phyloP scores from a whole-genome alignment of 2,113 vertebrate species.

The Chitala chitala region DNA sequence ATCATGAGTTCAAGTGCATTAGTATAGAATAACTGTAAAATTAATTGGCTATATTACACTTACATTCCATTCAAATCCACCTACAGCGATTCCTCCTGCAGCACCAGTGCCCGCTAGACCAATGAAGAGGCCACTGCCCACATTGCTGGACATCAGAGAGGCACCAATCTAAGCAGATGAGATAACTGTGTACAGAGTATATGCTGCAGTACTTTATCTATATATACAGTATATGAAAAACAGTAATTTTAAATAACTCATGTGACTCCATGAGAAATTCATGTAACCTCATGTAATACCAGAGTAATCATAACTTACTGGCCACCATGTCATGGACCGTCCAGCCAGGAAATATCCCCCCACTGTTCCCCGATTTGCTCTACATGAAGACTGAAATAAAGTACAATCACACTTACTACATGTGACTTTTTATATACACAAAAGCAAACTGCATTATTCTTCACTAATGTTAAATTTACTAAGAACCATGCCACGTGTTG shows the following conservation, averaged over 20 bases:
- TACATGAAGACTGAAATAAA: constrained; percentile 70
- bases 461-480: no score
- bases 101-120: constrained; percentile 88
- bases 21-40: not conserved
- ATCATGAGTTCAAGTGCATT: not conserved
- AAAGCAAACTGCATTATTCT: not conserved
- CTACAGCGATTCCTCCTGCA: constrained; percentile 84
- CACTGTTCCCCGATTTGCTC: constrained; percentile 72
- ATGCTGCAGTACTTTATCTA: not conserved
- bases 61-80: constrained; percentile 92
- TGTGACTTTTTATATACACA: no score
- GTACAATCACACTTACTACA: not conserved
- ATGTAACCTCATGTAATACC: not conserved
- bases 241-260: not conserved
- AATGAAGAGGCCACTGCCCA: constrained; percentile 87
- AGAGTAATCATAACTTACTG: constrained; percentile 69
- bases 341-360: constrained; percentile 91
- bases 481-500: no score
- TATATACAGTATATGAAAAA: not conserved
- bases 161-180: constrained; percentile 77
- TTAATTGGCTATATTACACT: constrained; percentile 34
- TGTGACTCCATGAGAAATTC: no score
- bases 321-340: constrained; percentile 89
- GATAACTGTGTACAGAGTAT: constrained; percentile 6
- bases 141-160: constrained; percentile 92